These are phyloP conservation scores for Rana temporaria DNA, from an alignment of 2,113 vertebrate genomes.

Conservation along the genomic window DNA sequence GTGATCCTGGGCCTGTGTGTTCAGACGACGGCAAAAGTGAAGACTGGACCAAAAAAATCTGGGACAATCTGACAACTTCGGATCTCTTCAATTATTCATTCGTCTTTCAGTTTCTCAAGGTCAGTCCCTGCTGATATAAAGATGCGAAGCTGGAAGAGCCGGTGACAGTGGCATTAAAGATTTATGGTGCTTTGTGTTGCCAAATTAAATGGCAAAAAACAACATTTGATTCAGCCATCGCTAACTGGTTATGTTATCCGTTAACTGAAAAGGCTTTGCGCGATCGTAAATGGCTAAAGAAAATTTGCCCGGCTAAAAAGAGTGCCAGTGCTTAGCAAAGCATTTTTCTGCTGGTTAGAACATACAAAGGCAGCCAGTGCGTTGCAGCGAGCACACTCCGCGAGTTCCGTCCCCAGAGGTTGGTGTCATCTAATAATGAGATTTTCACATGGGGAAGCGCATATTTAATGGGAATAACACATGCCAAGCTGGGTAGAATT, in stretches of 20 bases:
- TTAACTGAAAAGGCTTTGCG: neutral
- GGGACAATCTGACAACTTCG: slow-evolving; percentile 11
- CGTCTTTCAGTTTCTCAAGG: slow-evolving; percentile 72
- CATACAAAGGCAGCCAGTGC: neutral
- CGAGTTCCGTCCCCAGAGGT: slow-evolving; percentile 6
- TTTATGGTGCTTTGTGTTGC: slow-evolving; percentile 72
- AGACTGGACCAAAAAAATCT: slow-evolving; percentile 11
- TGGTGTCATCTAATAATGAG: slow-evolving; percentile 53
- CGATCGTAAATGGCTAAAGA: neutral
- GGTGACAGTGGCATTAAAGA: slow-evolving; percentile 69
- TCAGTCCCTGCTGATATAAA: slow-evolving; percentile 61
- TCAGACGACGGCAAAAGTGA: neutral
- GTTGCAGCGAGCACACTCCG: neutral
- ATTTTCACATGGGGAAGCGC: slow-evolving; percentile 41
- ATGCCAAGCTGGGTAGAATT: slow-evolving; percentile 21
- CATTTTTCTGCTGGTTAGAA: neutral
- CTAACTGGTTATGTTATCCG: slow-evolving; percentile 3
- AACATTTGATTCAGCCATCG: slow-evolving; percentile 60
- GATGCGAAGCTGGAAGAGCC: slow-evolving; percentile 35
- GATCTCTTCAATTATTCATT: slow-evolving; percentile 74
- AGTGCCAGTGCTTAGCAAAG: neutral
- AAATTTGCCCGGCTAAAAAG: neutral
- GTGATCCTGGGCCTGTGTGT: neutral
- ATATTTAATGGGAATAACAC: slow-evolving; percentile 40
- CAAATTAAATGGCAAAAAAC: slow-evolving; percentile 71